Evolutionary conservation across 2,888 invertebrate species (phyloP), one percentile per base, ranked within the genome.

Genomic region (Liodrosophila aerea): DNA sequence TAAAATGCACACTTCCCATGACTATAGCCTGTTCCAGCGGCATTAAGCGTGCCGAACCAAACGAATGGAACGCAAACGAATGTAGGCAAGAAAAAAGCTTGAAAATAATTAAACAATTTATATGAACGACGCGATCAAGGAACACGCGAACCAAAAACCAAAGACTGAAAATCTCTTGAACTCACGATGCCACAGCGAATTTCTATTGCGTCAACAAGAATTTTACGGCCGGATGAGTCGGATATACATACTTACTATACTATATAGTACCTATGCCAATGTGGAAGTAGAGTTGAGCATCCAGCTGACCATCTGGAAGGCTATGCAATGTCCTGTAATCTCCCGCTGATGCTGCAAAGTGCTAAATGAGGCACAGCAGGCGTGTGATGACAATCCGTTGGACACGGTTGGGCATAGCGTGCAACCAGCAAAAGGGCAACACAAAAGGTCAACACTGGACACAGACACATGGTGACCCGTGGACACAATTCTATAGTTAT

Each of bases 351-450:
- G 76, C 58, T 73, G 66, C 66, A 65, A 80, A 73, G 85, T 87
- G 86, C 76, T 87, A 86, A 86, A 86, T 80, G 83, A 65, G 64
- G 59, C 86, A 56, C 87, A 87, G 86, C 86, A 46, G 58, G 86
- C 12, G 4, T 22, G 22, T 22, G 22, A 22, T 59, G 61, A 56
- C 62, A 70, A 64, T 52, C 66, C 66, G 52, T 84, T 80, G 63
- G 85, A 67, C 72, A 76, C 71, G 85, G 74, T 66, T 64, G 45
- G 47, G 41, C 72, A 53, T 73, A 61, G 80, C 72, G 80, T 77
- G 80, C 76, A 83, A 82, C 85, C 85, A 60, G 36, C 7, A 7
- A 43, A 40, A 13, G 15, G 33, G 41, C 11, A 30, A n/a, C 29
- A 54, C 8, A 47, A 57, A 58, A 47, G 50, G 33, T 39, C 57